phyloP scores from a whole-genome alignment of 2,113 vertebrate species.

The Clarias gariepinus region DNA sequence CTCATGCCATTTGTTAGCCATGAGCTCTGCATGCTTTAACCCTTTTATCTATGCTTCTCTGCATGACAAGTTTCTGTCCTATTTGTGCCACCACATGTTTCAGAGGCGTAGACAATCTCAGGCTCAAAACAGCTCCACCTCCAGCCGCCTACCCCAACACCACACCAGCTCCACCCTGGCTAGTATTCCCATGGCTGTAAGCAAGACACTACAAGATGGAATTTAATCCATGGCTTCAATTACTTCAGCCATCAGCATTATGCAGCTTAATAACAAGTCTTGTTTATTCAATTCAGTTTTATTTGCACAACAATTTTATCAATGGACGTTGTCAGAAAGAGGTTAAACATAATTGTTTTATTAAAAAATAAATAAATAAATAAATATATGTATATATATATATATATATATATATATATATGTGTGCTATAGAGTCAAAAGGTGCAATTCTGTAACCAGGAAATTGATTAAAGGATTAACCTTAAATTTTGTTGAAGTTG shows the following conservation, averaged over 20 bases:
- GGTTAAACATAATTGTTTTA: too few relatives aligned
- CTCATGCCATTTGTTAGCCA: slow-evolving; percentile 76
- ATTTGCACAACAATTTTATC: too few relatives aligned
- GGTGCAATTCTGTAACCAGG: too few relatives aligned
- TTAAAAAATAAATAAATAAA: too few relatives aligned
- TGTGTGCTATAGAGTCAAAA: too few relatives aligned
- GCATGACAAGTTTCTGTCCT: slow-evolving; percentile 75
- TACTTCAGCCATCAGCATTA: background rate
- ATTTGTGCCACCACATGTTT: slow-evolving; percentile 67
- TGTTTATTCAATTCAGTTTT: background rate
- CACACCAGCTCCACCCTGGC: slow-evolving; percentile 70
- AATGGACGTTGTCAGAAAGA: too few relatives aligned
- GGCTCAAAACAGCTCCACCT: slow-evolving; percentile 53
- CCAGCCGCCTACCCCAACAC: slow-evolving; percentile 57
- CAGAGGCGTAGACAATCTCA: slow-evolving; percentile 38
- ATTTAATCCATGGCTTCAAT: slow-evolving; percentile 13
- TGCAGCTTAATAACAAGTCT: background rate
- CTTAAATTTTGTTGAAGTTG: too few relatives aligned
- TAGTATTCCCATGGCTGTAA: slow-evolving; percentile 57
- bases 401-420: too few relatives aligned
- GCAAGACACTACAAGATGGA: slow-evolving; percentile 66
- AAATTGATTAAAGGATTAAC: too few relatives aligned
- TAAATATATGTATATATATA: too few relatives aligned
- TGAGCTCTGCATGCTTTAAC: slow-evolving; percentile 83
- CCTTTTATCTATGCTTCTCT: slow-evolving; percentile 82